A percentile compares a stretch with the other conserved stretches of the same genome.
These are phyloP conservation scores for Hydriomena furcata DNA, from an alignment of 2,888 invertebrate genomes.

Conservation along the genomic window DNA sequence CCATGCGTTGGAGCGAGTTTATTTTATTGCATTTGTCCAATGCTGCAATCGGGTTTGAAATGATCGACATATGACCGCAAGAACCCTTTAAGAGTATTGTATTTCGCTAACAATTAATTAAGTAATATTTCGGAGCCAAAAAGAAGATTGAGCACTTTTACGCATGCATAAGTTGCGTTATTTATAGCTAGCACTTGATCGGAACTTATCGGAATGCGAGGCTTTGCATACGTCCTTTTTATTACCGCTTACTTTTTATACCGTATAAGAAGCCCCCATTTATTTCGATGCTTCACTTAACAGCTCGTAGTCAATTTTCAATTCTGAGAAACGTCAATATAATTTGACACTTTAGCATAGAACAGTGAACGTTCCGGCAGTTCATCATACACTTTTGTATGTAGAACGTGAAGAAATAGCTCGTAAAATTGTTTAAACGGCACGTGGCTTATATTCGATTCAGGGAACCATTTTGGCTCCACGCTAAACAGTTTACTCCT, in stretches of 20 bases:
- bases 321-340: conserved; percentile 21
- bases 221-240: conserved; percentile 10
- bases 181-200: conserved; percentile 2
- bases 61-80: conserved; percentile 6
- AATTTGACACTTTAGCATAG: conserved; percentile 21
- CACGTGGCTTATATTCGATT: conserved; percentile 21
- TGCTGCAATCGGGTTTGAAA: conserved; percentile 17
- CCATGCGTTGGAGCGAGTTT: conserved; percentile 38
- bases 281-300: conserved; percentile 20
- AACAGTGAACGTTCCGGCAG: conserved; percentile 20
- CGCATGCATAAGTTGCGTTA: conserved; percentile 1
- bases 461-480: conserved; percentile 15
- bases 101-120: conserved; percentile 13
- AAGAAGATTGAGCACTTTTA: conserved; percentile 1
- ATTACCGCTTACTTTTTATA: conserved; percentile 8
- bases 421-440: conserved; percentile 40
- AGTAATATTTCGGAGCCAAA: neutral
- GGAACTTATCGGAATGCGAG: conserved; percentile 5
- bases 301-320: conserved; percentile 10
- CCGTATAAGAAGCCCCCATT: conserved; percentile 15
- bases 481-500: conserved; percentile 19
- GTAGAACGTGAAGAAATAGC: conserved; percentile 45
- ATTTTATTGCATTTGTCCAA: conserved; percentile 43
- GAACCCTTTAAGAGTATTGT: neutral
- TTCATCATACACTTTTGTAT: conserved; percentile 32